A percentile compares a stretch with the other conserved stretches of the same genome.
These are phyloP conservation scores for Parascotia fuliginaria DNA, from an alignment of 2,888 invertebrate genomes.

Conservation along the genomic window DNA sequence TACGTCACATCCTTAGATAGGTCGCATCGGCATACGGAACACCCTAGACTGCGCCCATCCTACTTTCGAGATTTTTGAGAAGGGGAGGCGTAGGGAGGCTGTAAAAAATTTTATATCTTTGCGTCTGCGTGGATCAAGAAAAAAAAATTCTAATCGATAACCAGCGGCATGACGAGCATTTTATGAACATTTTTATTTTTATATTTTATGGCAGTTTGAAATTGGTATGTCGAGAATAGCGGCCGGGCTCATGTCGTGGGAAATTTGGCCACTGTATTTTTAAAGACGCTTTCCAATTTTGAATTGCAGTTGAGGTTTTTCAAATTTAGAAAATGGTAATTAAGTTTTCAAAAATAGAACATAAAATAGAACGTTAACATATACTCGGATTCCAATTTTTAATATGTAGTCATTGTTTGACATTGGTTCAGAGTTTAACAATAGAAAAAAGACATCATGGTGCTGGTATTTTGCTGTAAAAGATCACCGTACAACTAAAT, in stretches of 20 bases:
- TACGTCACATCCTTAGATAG: background rate
- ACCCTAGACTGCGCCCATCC: slow-evolving; percentile 36
- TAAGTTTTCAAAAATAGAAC: no score
- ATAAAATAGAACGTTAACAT: no score
- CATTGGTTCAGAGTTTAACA: no score
- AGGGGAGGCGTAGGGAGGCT: slow-evolving; percentile 45
- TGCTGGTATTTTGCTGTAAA: no score
- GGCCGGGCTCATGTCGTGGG: background rate
- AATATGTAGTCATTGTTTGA: no score
- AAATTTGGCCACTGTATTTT: background rate
- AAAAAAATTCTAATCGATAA: slow-evolving; percentile 48
- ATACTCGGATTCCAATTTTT: no score
- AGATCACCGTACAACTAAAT: no score
- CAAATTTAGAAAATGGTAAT: no score
- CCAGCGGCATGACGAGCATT: slow-evolving; percentile 36
- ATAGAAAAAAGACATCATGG: no score
- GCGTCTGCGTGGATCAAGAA: slow-evolving; percentile 63
- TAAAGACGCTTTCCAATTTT: no score
- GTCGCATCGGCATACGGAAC: slow-evolving; percentile 10
- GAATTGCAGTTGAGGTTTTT: no score
- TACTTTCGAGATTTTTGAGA: slow-evolving; percentile 55
- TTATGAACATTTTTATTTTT: slow-evolving; percentile 40
- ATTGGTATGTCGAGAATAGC: slow-evolving; percentile 11
- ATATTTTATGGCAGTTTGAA: slow-evolving; percentile 24
- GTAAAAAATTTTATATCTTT: slow-evolving; percentile 73